Base-by-base conservation (phyloP, 2,113 vertebrate species). In the Ifrita kowaldi region DNA sequence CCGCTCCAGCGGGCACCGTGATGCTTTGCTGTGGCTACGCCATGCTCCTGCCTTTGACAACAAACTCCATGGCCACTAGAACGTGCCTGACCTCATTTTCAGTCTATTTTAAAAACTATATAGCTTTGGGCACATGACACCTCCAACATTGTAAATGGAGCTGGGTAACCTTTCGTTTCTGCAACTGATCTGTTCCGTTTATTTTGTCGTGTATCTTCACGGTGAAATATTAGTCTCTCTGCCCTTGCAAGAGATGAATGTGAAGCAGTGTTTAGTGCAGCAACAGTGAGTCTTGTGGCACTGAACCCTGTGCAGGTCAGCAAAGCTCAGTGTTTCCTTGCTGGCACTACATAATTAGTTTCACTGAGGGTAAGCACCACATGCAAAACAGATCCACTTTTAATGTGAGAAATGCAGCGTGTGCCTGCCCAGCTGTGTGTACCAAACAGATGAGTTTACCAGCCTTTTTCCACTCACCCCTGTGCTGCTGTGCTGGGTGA, bases 1-100 rank as follows among this genome's bases (percentile, higher is more conserved):
- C n/a, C n/a, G n/a, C n/a, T 62, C 15, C 13, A 9, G 35, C 0
- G 0, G 35, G 50, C 39, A 41, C 10, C 0, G 0, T 22, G 62
- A 19, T 1, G 7, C 35, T 32, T 11, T 7, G 52, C 52, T 27
- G 6, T 8, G 24, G 13, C 73, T 41, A 39, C 1, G 2, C 32
- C 0, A 0, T n/a, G 59, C 23, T 83, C 35, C 71, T 50, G 91
- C 79, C 35, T 28, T 20, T 2, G 3, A 22, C 35, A 55, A 52
- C 20, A 21, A 57, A 32, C 53, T 30, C n/a, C 9, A 2, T 3
- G 10, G 39, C 39, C 55, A 12, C 49, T 37, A 17, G 32, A 80
- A 89, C 0, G 1, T 24, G 17, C 20, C 81, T 68, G 9, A 35
- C 47, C 62, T 64, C 1, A 0, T 19, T 76, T 62, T 37, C 1